Base-by-base conservation (phyloP, 2,888 invertebrate genomes). In the Piscicola geometra region DNA sequence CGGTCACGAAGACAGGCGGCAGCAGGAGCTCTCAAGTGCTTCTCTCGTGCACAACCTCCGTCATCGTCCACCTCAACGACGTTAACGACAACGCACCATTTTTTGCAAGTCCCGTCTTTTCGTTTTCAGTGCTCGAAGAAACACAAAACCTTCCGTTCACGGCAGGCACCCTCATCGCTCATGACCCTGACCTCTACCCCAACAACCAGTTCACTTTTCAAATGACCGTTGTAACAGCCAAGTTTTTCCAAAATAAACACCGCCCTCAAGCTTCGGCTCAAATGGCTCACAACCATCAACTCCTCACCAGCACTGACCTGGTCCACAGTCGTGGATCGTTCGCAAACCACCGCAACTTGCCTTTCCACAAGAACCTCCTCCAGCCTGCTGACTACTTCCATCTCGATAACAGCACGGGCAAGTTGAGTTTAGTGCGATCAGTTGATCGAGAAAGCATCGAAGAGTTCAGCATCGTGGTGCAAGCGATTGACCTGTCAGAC, bases 311-410 rank as follows among this genome's bases (percentile, higher is more conserved):
- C 32, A 18, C 68, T 68, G 21, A 33, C 47, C 47, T 25, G 41
- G 56, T 76, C 77, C 60, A n/a, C 36, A 28, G 66, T 77, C 15
- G 60, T 82, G 71, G 66, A 76, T 5, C 77, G 75, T 0, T 78
- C 80, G 64, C 76, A 83, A 1, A 80, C 80, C n/a, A 80, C 82
- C 28, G 78, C 79, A n/a, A n/a, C n/a, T n/a, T n/a, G n/a, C 0
- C 77, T 21, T 47, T 47, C 21, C 50, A 47, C 9, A 47, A 47
- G 12, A 9, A 47, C 9, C 21, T 47, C 21, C 9, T 47, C 9
- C 50, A 47, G 21, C 60, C 60, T 5, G 9, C 60, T 3, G 25
- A 56, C 5, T 56, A 15, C 25, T 56, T 56, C n/a, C 60, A 56
- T 18, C 21, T 56, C 12, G n/a, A 56, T 21, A 25, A 18, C 60